A percentile compares a stretch with the other conserved stretches of the same genome.
Conservation (phyloP, 2,113 vertebrate genomes). For the Donacobius atricapilla region DNA sequence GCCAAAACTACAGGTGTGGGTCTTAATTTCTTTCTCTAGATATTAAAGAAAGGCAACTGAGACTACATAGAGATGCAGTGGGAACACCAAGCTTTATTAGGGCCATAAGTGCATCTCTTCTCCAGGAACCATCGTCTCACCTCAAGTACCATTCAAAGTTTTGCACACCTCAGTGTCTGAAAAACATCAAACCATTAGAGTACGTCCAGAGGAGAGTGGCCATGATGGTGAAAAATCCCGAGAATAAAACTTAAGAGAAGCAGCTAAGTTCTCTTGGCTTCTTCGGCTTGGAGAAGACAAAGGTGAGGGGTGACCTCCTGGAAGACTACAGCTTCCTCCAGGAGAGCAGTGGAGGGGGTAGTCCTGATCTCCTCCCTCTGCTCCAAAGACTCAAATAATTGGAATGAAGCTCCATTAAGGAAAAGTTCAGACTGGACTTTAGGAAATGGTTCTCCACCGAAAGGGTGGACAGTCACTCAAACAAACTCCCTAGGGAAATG, state of each 20-base stretch:
- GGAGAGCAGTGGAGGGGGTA: accelerated
- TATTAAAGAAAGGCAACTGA: not conserved
- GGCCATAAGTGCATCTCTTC: not conserved
- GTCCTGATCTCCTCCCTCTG: not conserved
- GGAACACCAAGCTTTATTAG: not conserved
- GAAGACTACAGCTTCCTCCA: not conserved
- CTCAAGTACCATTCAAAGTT: not conserved
- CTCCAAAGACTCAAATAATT: accelerated
- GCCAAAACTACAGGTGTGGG: not conserved
- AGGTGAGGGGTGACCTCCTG: not conserved
- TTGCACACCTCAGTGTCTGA: accelerated
- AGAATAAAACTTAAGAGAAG: not conserved
- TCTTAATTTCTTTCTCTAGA: not conserved
- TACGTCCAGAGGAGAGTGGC: not conserved
- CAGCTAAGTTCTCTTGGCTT: not conserved
- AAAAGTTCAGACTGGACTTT: not conserved
- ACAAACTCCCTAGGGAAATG: not conserved
- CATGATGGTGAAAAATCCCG: not conserved
- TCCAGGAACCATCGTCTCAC: accelerated
- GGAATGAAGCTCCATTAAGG: not conserved
- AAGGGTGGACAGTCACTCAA: not conserved
- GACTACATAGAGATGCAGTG: not conserved
- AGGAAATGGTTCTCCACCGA: not conserved
- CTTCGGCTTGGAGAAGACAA: not conserved
- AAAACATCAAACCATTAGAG: not conserved